These are phyloP conservation scores for Macaria liturata DNA, from an alignment of 2,888 invertebrate species.

Conservation along the genomic window DNA sequence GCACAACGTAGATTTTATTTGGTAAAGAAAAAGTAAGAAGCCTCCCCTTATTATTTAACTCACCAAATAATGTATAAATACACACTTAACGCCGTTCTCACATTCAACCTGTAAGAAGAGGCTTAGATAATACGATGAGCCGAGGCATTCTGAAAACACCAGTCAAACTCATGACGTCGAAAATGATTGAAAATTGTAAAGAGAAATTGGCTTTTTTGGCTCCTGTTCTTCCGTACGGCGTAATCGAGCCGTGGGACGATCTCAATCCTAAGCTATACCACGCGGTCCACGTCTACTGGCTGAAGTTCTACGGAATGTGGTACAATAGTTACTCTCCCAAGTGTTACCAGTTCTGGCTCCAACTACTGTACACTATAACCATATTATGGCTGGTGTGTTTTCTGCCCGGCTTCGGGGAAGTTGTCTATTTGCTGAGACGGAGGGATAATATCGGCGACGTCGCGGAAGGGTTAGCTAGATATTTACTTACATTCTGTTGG, in stretches of 20 bases:
- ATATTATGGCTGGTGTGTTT: constrained; percentile 76
- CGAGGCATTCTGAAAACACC: constrained; percentile 55
- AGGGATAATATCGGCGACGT: constrained; percentile 85
- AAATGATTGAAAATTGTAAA: constrained; percentile 50
- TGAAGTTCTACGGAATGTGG: constrained; percentile 80
- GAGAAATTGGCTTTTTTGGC: constrained; percentile 48
- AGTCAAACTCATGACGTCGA: constrained; percentile 48
- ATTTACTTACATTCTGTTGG: constrained; percentile 41
- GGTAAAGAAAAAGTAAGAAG: no score
- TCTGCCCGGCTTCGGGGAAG: constrained; percentile 82
- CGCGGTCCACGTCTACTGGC: constrained; percentile 76
- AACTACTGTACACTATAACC: constrained; percentile 58
- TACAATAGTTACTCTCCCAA: constrained; percentile 61
- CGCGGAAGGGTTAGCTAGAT: constrained; percentile 69
- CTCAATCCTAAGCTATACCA: constrained; percentile 70
- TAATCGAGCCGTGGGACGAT: constrained; percentile 67
- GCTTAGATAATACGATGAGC: constrained; percentile 49
- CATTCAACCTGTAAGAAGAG: constrained; percentile 41
- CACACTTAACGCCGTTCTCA: constrained; percentile 57
- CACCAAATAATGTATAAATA: constrained; percentile 61
- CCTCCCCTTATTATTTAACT: constrained; percentile 60
- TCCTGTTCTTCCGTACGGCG: constrained; percentile 66
- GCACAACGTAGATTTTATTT: no score
- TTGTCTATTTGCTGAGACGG: constrained; percentile 87
- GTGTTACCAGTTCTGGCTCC: constrained; percentile 61